Evolutionary conservation across 2,888 invertebrate species (phyloP), one percentile per base, ranked within the genome.

Genomic region (Pyrrhosoma nymphula): DNA sequence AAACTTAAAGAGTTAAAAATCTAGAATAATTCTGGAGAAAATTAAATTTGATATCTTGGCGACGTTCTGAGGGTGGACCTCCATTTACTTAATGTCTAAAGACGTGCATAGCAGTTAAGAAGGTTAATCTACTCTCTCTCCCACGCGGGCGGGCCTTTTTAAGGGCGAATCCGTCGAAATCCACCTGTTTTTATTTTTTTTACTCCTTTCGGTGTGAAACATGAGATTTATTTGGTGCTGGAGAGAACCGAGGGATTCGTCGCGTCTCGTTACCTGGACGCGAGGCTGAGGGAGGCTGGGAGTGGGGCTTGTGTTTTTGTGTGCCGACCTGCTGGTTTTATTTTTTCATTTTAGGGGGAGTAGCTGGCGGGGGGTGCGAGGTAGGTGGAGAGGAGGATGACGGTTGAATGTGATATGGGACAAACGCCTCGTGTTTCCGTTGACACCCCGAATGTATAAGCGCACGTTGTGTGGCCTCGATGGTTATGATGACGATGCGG

Each of bases 211-310:
- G n/a, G 90, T 39, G 56, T 60, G 30, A 91, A 91, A 91, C 35
- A 35, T 35, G 91, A 91, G 56, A 91, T 91, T 91, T 91, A 91
- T 63, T 91, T 63, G 91, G 91, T 18, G 20, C 39, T 2, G 47
- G 47, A 2, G 47, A 8, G 47, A 90, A n/a, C 3, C 14, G 35
- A 90, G 35, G 16, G 20, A 23, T 6, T 60, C 18, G 30, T 30
- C 30, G 26, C 0, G 16, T 0, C 60, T 60, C 30, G 56, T 56
- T n/a, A 26, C 89, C 30, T 30, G 20, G 56, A 47, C 8, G 47
- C 47, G 47, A 8, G 8, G 56, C 20, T 35, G 56, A 56, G 35
- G 60, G 60, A 56, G 35, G 60, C 16, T 8, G 47, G 47, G 69
- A 12, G 4, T 26, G 6, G 0, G 26, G 69, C n/a, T 10, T 23